phyloP scores from a whole-genome alignment of 1,140 invertebrate species.

The Drosophila biarmipes region DNA sequence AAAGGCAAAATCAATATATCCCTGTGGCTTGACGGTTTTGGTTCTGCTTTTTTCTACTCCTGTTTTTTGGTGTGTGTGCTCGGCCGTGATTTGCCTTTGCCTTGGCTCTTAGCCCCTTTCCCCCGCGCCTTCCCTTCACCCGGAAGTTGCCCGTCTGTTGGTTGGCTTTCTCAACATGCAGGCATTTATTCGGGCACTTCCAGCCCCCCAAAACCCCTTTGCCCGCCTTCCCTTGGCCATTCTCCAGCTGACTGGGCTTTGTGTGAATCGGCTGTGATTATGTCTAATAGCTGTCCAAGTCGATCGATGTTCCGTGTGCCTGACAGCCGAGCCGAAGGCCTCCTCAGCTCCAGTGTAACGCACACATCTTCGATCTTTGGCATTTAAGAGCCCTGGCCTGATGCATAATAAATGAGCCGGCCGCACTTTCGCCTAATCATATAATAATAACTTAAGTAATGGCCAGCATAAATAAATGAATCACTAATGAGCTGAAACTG shows the following conservation, averaged over 20 bases:
- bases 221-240: neutral
- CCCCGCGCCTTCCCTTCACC: constrained; percentile 10
- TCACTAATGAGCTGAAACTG: constrained; percentile 74
- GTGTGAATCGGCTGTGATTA: constrained; percentile 71
- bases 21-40: constrained; percentile 43
- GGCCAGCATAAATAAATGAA: constrained; percentile 66
- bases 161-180: constrained; percentile 53
- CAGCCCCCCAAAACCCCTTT: constrained; percentile 4
- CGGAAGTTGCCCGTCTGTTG: constrained; percentile 66
- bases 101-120: constrained; percentile 14
- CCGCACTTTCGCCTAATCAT: constrained; percentile 65
- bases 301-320: constrained; percentile 78
- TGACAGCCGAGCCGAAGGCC: constrained; percentile 57
- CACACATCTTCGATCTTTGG: constrained; percentile 16
- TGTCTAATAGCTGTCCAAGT: constrained; percentile 84
- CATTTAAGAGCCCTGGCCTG: constrained; percentile 3
- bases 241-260: constrained; percentile 36
- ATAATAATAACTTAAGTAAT: constrained; percentile 68
- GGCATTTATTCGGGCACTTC: constrained; percentile 48
- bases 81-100: constrained; percentile 47
- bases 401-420: constrained; percentile 60
- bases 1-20: constrained; percentile 73
- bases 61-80: constrained; percentile 7
- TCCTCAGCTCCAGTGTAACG: constrained; percentile 1
- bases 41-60: neutral